Base-by-base conservation (phyloP, 2,113 vertebrate genomes). In the Embiotoca jacksoni region DNA sequence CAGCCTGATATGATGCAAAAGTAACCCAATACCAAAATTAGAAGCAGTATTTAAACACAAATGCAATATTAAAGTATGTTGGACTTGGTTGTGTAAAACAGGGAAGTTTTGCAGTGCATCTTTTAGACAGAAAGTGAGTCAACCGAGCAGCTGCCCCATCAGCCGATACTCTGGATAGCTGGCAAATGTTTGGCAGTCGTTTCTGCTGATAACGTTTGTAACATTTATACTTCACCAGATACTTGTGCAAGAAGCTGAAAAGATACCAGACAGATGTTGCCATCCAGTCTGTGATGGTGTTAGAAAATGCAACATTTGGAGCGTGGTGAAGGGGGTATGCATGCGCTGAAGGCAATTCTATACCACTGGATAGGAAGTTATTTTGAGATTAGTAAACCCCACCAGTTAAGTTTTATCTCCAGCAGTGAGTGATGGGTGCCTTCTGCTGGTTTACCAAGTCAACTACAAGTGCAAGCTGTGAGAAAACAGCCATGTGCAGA, bases 391-490 rank as follows among this genome's bases (percentile, higher is more conserved):
- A n/a, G 11, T 3, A 15, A 35, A 47, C 1, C 35, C 7, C 5
- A 14, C 7, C 7, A 23, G 41, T 4, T 2, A 8, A 41, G 10
- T 16, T 32, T 15, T 36, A 23, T 35, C 44, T 41, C 1, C 33
- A 16, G 4, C 14, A 33, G 1, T 31, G 7, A 35, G 1, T 14
- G 3, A 10, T 4, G 3, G 4, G 72, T 0, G 75, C 72, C 90
- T 31, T 47, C 86, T 89, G 82, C 64, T 84, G 88, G 75, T 36
- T 14, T 7, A 47, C 2, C n/a, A 3, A 0, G 0, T 4, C 6
- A 67, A 53, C 44, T 52, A 50, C 72, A 68, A 3, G 2, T 3
- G 1, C 9, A 6, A 4, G 3, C 30, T 23, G 11, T 56, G n/a
- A 33, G 33, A 82, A 58, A 32, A 6, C 1, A 0, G 23, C n/a